Evolutionary conservation across 2,888 invertebrate species (phyloP).

Genomic region (Pseudococcus jackbeardsleyi): DNA sequence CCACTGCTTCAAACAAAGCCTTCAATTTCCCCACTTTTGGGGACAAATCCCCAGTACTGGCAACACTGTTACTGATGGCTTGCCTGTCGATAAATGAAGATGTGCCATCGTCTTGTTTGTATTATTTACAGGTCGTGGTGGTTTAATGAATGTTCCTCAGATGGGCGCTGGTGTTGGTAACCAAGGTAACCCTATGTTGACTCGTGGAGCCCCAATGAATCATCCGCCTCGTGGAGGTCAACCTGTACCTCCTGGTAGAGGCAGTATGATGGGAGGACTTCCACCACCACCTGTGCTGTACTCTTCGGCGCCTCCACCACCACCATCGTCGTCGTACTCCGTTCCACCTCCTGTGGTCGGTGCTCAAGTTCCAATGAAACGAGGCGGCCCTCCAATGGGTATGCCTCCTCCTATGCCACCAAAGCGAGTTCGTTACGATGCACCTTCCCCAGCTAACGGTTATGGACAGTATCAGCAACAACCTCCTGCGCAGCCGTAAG

Average conservation of each 20-base stretch:
- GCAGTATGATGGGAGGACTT: slow-evolving; percentile 36
- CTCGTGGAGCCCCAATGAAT: slow-evolving; percentile 14
- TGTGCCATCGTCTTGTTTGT: not conserved
- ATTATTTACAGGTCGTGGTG: not conserved
- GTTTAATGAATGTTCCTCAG: not conserved
- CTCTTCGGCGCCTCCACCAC: slow-evolving; percentile 16
- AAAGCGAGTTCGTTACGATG: slow-evolving; percentile 48
- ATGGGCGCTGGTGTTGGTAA: not conserved
- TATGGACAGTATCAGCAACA: slow-evolving; percentile 53
- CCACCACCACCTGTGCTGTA: not conserved
- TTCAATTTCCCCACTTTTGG: no score
- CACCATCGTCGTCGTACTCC: not conserved
- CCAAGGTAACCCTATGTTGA: not conserved
- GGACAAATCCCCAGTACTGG: no score
- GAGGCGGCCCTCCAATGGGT: slow-evolving; percentile 35
- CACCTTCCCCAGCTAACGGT: slow-evolving; percentile 38
- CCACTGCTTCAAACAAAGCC: no score
- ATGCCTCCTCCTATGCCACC: slow-evolving; percentile 53
- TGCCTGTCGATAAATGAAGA: not conserved
- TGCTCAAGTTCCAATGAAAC: slow-evolving; percentile 32
- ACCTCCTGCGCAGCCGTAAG: slow-evolving; percentile 32
- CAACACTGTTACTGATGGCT: no score
- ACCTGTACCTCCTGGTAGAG: not conserved
- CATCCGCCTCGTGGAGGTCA: not conserved
- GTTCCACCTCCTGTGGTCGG: slow-evolving; percentile 9